Conservation (phyloP, 2,797 vertebrate species). For the Danio albolineatus region DNA sequence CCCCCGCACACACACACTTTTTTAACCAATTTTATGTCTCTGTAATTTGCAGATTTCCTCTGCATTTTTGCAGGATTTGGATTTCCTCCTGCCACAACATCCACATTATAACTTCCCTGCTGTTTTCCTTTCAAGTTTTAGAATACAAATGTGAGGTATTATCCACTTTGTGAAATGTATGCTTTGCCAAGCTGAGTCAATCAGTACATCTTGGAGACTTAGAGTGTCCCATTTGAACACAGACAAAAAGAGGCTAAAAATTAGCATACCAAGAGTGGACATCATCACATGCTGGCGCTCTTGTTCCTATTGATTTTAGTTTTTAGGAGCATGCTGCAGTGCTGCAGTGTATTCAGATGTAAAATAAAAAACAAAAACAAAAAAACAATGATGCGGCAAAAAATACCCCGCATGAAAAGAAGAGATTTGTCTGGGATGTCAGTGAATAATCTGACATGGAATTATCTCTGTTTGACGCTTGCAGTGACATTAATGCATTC, state of each 20-base stretch:
- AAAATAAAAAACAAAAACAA: too few relatives aligned
- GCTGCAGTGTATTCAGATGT: neutral
- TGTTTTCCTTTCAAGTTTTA: neutral
- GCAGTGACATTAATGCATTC: neutral
- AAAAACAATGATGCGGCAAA: neutral
- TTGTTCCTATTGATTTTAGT: neutral
- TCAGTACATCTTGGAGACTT: neutral
- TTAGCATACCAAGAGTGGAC: slow-evolving; percentile 4
- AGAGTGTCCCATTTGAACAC: neutral
- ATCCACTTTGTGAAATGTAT: neutral
- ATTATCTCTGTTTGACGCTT: neutral
- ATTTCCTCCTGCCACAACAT: neutral
- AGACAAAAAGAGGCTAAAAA: neutral
- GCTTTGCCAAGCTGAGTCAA: neutral
- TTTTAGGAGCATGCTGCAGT: neutral
- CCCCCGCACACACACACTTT: too few relatives aligned
- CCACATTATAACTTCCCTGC: neutral
- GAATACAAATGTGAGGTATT: neutral
- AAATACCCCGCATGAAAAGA: neutral
- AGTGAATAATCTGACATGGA: slow-evolving; percentile 1
- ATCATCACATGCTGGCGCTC: neutral
- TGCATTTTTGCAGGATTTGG: too few relatives aligned
- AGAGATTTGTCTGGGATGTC: neutral
- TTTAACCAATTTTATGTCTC: too few relatives aligned
- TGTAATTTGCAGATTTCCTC: too few relatives aligned